phyloP scores from a whole-genome alignment of 2,888 invertebrate species.

The Stictocephala bisonia region DNA sequence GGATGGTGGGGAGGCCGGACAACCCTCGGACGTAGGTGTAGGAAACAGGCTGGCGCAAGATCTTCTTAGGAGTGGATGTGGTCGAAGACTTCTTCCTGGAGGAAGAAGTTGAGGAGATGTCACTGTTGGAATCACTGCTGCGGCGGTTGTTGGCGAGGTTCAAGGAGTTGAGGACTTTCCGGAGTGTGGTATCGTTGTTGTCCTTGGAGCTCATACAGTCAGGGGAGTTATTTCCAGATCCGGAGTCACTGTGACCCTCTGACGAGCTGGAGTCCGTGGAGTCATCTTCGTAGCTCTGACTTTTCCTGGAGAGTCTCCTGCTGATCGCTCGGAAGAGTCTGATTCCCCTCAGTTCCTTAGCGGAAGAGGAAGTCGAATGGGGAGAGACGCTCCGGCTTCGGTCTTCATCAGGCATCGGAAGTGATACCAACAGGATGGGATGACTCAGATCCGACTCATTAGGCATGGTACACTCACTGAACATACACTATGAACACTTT shows the following conservation, averaged over 20 bases:
- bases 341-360: conserved; percentile 70
- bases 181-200: conserved; percentile 61
- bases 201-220: conserved; percentile 36
- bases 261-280: conserved; percentile 66
- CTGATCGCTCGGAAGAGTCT: conserved; percentile 75
- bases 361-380: conserved; percentile 68
- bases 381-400: conserved; percentile 64
- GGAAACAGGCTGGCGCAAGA: conserved; percentile 80
- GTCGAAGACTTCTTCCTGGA: conserved; percentile 26
- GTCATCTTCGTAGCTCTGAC: conserved; percentile 66
- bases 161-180: conserved; percentile 44
- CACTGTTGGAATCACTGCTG: conserved; percentile 62
- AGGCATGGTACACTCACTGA: neutral
- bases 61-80: conserved; percentile 75
- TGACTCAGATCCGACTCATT: conserved; percentile 25
- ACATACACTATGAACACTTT: neutral
- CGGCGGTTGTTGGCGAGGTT: conserved; percentile 54
- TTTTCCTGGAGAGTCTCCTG: conserved; percentile 69
- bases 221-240: conserved; percentile 57
- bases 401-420: conserved; percentile 2
- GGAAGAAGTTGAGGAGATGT: conserved; percentile 38
- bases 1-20: conserved; percentile 84
- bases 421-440: conserved; percentile 30
- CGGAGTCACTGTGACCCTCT: conserved; percentile 67
- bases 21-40: conserved; percentile 85